These are phyloP conservation scores for Pollicipes pollicipes DNA, from an alignment of 1,140 invertebrate species.

Conservation along the genomic window DNA sequence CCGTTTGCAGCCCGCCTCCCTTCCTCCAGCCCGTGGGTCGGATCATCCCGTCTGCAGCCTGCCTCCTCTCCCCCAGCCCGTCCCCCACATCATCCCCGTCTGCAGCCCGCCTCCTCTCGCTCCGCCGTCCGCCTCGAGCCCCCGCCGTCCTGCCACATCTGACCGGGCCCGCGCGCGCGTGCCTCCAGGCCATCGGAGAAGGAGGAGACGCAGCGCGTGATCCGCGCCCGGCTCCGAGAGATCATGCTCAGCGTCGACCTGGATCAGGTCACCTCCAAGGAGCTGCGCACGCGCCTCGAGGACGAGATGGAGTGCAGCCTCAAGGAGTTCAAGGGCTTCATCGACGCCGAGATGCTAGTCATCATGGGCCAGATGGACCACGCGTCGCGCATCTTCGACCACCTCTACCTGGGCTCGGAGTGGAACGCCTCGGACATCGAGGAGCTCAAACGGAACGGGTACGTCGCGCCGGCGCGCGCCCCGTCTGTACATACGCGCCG, in stretches of 20 bases:
- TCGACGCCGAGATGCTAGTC: slow-evolving; percentile 89
- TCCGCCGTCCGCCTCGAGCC: no score
- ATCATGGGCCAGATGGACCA: slow-evolving; percentile 97
- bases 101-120: no score
- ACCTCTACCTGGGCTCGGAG: slow-evolving; percentile 94
- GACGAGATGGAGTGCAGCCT: slow-evolving; percentile 50
- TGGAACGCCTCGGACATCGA: slow-evolving; percentile 98
- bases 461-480: no score
- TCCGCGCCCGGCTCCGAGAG: slow-evolving; percentile 73
- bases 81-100: no score
- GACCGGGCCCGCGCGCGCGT: no score
- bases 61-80: no score
- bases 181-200: slow-evolving; percentile 53
- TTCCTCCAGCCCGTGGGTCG: no score
- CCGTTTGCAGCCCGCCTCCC: no score
- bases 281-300: slow-evolving; percentile 70
- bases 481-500: no score
- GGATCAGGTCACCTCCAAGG: slow-evolving; percentile 93
- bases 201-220: slow-evolving; percentile 69
- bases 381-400: slow-evolving; percentile 88
- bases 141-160: no score
- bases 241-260: slow-evolving; percentile 95
- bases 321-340: slow-evolving; percentile 77
- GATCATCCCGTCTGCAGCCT: no score
- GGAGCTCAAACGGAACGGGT: slow-evolving; percentile 87